These are phyloP conservation scores for Valencia hispanica DNA, from an alignment of 2,797 vertebrate species.

Conservation along the genomic window DNA sequence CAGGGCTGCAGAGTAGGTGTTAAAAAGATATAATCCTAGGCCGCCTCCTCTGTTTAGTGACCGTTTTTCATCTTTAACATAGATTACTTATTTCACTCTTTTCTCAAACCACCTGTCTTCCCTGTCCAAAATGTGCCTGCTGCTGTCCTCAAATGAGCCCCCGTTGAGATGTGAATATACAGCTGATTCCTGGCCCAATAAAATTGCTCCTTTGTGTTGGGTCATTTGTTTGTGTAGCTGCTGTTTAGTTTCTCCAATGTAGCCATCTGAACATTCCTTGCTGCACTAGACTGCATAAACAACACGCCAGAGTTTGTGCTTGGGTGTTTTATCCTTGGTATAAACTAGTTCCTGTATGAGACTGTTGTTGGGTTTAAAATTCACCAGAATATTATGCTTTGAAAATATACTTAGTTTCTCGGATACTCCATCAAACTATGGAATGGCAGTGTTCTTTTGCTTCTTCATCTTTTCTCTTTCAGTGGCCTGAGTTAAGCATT, in stretches of 20 bases:
- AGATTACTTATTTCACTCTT: background rate
- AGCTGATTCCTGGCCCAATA: background rate
- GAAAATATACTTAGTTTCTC: background rate
- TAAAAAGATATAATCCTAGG: background rate
- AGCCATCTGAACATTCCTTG: background rate
- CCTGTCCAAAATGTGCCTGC: background rate
- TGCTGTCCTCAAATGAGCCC: background rate
- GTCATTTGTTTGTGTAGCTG: background rate
- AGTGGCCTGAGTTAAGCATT: background rate
- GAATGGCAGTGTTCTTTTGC: background rate
- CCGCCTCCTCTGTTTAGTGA: background rate
- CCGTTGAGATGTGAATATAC: background rate
- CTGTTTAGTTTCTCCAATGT: background rate
- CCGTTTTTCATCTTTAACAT: too few relatives aligned
- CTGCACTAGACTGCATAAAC: background rate
- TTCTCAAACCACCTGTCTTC: background rate
- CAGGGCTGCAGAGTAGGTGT: background rate
- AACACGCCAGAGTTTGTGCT: background rate
- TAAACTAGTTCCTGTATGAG: background rate
- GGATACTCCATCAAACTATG: background rate
- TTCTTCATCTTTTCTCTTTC: background rate
- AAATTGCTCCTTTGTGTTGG: background rate
- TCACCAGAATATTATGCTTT: background rate
- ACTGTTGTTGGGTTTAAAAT: background rate
- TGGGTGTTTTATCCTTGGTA: background rate